phyloP scores from a whole-genome alignment of 2,113 vertebrate species.

The Cichladusa arquata region DNA sequence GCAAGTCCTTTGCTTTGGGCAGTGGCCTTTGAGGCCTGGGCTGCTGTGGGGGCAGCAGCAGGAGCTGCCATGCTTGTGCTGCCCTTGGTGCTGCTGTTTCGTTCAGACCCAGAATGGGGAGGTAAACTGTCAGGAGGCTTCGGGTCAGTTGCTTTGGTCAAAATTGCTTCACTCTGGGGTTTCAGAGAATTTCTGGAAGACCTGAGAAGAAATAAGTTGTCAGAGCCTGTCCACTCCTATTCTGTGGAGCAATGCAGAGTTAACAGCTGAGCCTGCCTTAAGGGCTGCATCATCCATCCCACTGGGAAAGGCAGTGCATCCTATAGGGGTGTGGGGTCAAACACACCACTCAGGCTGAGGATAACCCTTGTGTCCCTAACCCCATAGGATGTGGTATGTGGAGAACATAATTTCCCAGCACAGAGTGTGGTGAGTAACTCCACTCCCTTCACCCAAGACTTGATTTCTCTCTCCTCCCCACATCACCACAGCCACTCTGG shows the following conservation, averaged over 20 bases:
- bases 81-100: background rate
- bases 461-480: background rate
- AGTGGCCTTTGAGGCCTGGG: slow-evolving; percentile 5
- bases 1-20: background rate
- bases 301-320: background rate
- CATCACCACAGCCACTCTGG: background rate
- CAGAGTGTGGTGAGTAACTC: background rate
- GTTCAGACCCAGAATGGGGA: slow-evolving; percentile 9
- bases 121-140: slow-evolving; percentile 14
- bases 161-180: slow-evolving; percentile 36
- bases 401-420: background rate
- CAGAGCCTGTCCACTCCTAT: background rate
- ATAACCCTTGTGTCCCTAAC: background rate
- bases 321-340: background rate
- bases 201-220: slow-evolving; percentile 40
- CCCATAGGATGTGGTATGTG: background rate
- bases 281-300: background rate
- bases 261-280: background rate
- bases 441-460: background rate
- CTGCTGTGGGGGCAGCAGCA: background rate
- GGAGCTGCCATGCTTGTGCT: background rate
- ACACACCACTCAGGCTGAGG: background rate
- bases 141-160: slow-evolving; percentile 60
- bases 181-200: slow-evolving; percentile 66
- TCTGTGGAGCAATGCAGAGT: background rate